Conservation (phyloP, 2,888 invertebrate species). For the Parascotia fuliginaria region DNA sequence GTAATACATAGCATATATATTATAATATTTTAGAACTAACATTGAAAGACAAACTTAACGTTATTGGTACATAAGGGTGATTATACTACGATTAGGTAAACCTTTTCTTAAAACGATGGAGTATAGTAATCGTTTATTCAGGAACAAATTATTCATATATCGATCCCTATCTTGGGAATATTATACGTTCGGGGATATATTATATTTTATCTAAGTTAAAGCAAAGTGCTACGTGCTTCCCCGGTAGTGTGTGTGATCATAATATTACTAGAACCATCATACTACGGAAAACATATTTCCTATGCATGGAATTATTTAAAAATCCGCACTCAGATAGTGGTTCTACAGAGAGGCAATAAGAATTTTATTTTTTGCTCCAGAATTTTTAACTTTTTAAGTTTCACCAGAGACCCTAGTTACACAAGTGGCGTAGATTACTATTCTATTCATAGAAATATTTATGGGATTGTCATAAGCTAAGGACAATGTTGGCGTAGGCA, state of each 20-base stretch:
- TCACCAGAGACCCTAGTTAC: too few relatives aligned
- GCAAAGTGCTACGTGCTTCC: neutral
- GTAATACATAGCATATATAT: too few relatives aligned
- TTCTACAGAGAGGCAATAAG: neutral
- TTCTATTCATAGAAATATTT: too few relatives aligned
- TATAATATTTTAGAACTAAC: too few relatives aligned
- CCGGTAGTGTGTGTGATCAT: neutral
- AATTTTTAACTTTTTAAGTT: too few relatives aligned
- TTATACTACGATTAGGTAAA: neutral
- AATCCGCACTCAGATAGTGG: constrained; percentile 1
- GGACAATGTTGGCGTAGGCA: too few relatives aligned
- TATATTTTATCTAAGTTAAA: neutral
- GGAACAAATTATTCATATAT: neutral
- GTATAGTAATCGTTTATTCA: neutral
- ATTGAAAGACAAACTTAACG: too few relatives aligned
- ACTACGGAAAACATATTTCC: constrained; percentile 6
- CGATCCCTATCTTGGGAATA: neutral
- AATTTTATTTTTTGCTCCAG: neutral
- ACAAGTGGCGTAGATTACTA: too few relatives aligned
- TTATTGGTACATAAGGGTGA: neutral
- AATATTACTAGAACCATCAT: constrained; percentile 2
- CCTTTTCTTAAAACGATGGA: neutral
- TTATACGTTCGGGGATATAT: neutral
- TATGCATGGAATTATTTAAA: constrained; percentile 11
- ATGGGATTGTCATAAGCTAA: too few relatives aligned